Conservation (phyloP, 2,888 invertebrate genomes). For the Dascillus cervinus region DNA sequence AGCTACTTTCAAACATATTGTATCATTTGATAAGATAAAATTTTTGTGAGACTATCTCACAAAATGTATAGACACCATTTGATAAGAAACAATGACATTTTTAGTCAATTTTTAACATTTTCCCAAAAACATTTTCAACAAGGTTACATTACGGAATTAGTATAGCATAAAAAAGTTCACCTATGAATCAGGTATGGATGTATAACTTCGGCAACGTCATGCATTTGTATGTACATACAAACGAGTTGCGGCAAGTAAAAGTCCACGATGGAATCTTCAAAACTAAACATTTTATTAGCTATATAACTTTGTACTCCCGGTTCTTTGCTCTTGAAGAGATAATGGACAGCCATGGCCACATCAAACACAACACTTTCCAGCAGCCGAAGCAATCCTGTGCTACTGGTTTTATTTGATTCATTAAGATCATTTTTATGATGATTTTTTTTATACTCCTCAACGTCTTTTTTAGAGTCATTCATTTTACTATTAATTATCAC, state of each 20-base stretch:
- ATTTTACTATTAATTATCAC: conserved; percentile 25
- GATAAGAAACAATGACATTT: too few relatives aligned
- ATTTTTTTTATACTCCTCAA: not conserved
- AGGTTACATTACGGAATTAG: too few relatives aligned
- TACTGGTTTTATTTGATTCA: conserved; percentile 9
- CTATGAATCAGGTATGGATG: conserved; percentile 76
- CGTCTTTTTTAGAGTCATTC: conserved; percentile 23
- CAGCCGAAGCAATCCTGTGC: conserved; percentile 71
- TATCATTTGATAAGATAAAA: too few relatives aligned
- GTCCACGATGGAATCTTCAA: conserved; percentile 86
- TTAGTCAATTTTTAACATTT: not conserved
- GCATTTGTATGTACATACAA: conserved; percentile 98
- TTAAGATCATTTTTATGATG: not conserved
- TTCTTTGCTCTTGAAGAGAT: conserved; percentile 96
- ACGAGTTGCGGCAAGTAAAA: conserved; percentile 97
- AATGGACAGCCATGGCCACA: conserved; percentile 97
- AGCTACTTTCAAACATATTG: too few relatives aligned
- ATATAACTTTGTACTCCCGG: conserved; percentile 96
- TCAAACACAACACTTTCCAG: conserved; percentile 97
- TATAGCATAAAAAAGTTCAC: conserved; percentile 50
- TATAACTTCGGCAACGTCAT: conserved; percentile 90
- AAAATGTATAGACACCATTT: too few relatives aligned
- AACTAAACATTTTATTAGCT: conserved; percentile 95
- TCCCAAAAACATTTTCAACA: not conserved
- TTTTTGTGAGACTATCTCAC: too few relatives aligned